phyloP scores from a whole-genome alignment of 2,888 invertebrate genomes.

The Machimus atricapillus region DNA sequence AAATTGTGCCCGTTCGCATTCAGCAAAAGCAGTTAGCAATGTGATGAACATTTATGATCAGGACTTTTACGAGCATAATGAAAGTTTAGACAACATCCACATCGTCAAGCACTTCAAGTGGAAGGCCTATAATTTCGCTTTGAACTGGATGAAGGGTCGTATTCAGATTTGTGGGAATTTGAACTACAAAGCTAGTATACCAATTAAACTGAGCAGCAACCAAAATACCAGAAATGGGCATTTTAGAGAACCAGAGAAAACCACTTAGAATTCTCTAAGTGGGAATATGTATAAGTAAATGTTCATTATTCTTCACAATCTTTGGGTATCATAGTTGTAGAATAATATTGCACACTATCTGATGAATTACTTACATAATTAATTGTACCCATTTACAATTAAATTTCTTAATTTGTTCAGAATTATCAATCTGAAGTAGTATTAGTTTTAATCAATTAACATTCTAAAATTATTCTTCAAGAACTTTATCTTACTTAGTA shows the following conservation, averaged over 20 bases:
- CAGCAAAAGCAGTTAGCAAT: background rate
- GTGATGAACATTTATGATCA: background rate
- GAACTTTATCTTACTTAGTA: background rate
- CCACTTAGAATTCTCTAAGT: no score
- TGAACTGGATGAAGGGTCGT: background rate
- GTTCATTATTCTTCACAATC: no score
- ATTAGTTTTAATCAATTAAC: background rate
- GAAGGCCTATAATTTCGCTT: background rate
- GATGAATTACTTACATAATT: no score
- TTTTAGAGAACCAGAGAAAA: background rate
- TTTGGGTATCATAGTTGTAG: no score
- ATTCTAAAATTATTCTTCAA: background rate
- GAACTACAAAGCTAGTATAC: background rate
- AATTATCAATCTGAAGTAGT: background rate
- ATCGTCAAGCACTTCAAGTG: background rate
- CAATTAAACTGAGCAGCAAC: background rate
- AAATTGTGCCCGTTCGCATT: background rate
- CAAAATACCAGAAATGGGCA: background rate
- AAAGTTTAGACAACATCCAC: background rate
- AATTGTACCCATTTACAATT: no score
- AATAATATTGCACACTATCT: no score
- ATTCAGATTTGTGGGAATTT: background rate
- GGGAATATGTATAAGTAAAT: no score
- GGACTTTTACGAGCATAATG: background rate
- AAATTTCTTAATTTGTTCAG: no score